Evolutionary conservation across 2,113 vertebrate genomes (phyloP).

Genomic region (Cyprinus carpio): DNA sequence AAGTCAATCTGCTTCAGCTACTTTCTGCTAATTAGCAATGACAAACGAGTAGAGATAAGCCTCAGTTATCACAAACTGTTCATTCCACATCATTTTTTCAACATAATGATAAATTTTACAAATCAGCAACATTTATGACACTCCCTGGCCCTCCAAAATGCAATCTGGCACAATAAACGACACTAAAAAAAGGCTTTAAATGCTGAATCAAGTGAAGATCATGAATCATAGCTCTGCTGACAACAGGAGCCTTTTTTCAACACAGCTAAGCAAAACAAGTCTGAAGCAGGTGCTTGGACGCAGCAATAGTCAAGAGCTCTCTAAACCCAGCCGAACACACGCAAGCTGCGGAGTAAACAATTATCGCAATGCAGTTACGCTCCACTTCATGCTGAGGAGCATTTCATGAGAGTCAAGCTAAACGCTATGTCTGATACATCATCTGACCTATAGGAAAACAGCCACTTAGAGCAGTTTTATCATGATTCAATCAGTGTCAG

Average conservation of each 20-base stretch:
- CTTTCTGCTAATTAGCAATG: slow-evolving; percentile 40
- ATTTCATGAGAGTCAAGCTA: background rate
- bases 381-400: background rate
- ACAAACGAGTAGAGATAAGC: slow-evolving; percentile 1
- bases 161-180: slow-evolving; percentile 17
- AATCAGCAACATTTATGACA: slow-evolving; percentile 41
- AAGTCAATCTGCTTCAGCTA: background rate
- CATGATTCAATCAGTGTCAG: slow-evolving; percentile 15
- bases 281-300: background rate
- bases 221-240: slow-evolving; percentile 45
- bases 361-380: background rate
- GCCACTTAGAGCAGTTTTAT: background rate
- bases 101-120: slow-evolving; percentile 31
- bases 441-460: background rate
- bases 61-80: background rate
- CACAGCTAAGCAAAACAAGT: slow-evolving; percentile 28
- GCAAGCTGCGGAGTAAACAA: slow-evolving; percentile 14
- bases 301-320: background rate
- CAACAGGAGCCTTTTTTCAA: background rate
- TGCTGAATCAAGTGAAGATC: slow-evolving; percentile 29
- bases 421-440: background rate
- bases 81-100: slow-evolving; percentile 17
- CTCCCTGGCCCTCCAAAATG: background rate
- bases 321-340: slow-evolving; percentile 21
- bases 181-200: slow-evolving; percentile 1